Percentiles rank a stretch among this genome's conserved stretches.
Conservation (phyloP, 2,113 vertebrate species). For the Cottus gobio region DNA sequence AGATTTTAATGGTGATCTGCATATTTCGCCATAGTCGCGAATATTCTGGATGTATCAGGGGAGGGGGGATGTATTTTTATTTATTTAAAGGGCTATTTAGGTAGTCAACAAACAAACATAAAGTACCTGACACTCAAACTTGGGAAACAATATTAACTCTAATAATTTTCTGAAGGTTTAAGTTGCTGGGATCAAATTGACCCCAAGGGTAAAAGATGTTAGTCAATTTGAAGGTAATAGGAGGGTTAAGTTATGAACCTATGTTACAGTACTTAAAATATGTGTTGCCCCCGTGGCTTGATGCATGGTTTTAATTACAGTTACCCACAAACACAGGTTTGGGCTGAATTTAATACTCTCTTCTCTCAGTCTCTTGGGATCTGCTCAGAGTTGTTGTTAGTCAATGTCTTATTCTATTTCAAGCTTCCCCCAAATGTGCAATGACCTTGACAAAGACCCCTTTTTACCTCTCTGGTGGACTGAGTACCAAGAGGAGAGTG, state of each 20-base stretch:
- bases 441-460: constrained; percentile 61
- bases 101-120: too few species aligned
- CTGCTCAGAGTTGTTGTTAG: constrained; percentile 45
- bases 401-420: constrained; percentile 66
- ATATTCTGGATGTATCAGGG: too few species aligned
- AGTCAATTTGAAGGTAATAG: too few species aligned
- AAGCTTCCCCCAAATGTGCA: constrained; percentile 60
- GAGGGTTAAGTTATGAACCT: constrained; percentile 34
- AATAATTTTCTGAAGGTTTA: too few species aligned
- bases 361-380: constrained; percentile 46
- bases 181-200: too few species aligned
- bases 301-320: constrained; percentile 62
- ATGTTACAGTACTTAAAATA: constrained; percentile 52
- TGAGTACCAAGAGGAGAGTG: constrained; percentile 48
- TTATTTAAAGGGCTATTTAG: too few species aligned
- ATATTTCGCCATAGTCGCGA: too few species aligned
- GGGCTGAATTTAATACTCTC: constrained; percentile 49
- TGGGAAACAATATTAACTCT: too few species aligned
- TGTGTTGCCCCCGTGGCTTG: constrained; percentile 41
- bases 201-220: too few species aligned
- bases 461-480: constrained; percentile 49
- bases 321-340: constrained; percentile 46
- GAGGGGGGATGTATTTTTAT: too few species aligned
- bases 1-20: too few species aligned
- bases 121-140: too few species aligned